These are phyloP conservation scores for Cyclopterus lumpus DNA, from an alignment of 2,797 vertebrate genomes.

Conservation along the genomic window DNA sequence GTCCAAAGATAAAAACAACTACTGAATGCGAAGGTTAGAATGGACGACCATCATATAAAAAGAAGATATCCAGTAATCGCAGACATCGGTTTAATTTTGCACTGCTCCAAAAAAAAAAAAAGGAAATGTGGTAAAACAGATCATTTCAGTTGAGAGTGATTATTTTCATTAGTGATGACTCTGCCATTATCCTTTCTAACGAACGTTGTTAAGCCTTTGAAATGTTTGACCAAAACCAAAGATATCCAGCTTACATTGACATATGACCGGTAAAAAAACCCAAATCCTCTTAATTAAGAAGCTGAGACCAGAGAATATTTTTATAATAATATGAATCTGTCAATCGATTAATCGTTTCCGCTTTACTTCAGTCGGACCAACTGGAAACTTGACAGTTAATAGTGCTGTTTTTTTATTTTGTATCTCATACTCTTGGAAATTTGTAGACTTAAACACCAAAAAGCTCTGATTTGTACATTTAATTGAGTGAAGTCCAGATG, in stretches of 20 bases:
- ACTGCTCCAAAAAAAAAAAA: conserved; percentile 21
- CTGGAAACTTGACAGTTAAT: background rate
- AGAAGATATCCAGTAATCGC: conserved; percentile 19
- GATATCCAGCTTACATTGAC: background rate
- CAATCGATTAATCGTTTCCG: background rate
- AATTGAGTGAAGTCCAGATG: conserved; percentile 1
- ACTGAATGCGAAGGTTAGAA: conserved; percentile 69
- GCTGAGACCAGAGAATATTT: conserved; percentile 16
- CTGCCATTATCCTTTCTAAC: background rate
- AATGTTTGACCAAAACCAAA: conserved; percentile 24
- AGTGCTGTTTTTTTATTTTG: background rate
- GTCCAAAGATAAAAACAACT: conserved; percentile 72
- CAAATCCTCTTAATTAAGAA: background rate
- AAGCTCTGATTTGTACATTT: background rate
- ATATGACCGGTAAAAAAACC: background rate
- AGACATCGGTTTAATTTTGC: conserved; percentile 24
- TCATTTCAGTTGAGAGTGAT: background rate
- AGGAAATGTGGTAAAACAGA: background rate
- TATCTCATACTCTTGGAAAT: background rate
- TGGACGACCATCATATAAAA: conserved; percentile 22
- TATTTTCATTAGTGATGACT: background rate
- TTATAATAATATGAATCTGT: background rate
- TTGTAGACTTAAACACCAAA: conserved; percentile 24
- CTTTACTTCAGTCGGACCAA: conserved; percentile 16
- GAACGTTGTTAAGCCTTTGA: background rate